phyloP scores from a whole-genome alignment of 2,888 invertebrate species.

The Parnassius apollo region DNA sequence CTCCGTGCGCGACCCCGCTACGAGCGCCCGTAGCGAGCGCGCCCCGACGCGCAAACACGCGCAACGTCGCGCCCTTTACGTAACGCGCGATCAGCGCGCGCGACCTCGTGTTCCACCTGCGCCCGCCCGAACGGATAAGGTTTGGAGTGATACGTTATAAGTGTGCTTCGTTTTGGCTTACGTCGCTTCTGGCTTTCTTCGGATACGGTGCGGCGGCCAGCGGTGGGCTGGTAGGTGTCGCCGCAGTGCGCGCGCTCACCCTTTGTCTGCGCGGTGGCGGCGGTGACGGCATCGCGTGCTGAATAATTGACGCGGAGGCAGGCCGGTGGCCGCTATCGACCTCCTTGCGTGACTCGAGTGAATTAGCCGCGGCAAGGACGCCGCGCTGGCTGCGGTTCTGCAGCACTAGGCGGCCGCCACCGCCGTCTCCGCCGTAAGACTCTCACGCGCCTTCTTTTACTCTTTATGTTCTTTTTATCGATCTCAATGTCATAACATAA shows the following conservation, averaged over 20 bases:
- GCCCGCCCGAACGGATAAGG: slow-evolving; percentile 46
- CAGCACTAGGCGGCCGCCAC: slow-evolving; percentile 50
- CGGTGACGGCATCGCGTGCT: slow-evolving; percentile 63
- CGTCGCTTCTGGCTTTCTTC: slow-evolving; percentile 46
- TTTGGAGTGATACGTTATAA: slow-evolving; percentile 56
- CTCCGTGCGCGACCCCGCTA: slow-evolving; percentile 77
- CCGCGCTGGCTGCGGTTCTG: slow-evolving; percentile 74
- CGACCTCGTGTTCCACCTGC: slow-evolving; percentile 41
- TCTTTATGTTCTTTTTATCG: slow-evolving; percentile 30
- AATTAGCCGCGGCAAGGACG: slow-evolving; percentile 71
- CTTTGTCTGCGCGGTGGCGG: slow-evolving; percentile 64
- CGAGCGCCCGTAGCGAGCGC: slow-evolving; percentile 76
- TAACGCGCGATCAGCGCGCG: slow-evolving; percentile 73
- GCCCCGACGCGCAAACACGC: slow-evolving; percentile 63
- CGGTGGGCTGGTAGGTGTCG: slow-evolving; percentile 69
- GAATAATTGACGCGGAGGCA: slow-evolving; percentile 76
- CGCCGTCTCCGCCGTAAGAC: slow-evolving; percentile 33
- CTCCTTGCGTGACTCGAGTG: slow-evolving; percentile 74
- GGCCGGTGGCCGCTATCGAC: slow-evolving; percentile 78
- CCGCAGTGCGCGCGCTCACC: slow-evolving; percentile 45
- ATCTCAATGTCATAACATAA: slow-evolving; percentile 12
- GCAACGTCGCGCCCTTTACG: slow-evolving; percentile 74
- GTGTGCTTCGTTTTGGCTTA: slow-evolving; percentile 53
- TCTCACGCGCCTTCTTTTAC: slow-evolving; percentile 39
- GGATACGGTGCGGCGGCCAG: slow-evolving; percentile 48